These are phyloP conservation scores for Drymodes brunneopygia DNA, from an alignment of 2,113 vertebrate genomes.

Conservation along the genomic window DNA sequence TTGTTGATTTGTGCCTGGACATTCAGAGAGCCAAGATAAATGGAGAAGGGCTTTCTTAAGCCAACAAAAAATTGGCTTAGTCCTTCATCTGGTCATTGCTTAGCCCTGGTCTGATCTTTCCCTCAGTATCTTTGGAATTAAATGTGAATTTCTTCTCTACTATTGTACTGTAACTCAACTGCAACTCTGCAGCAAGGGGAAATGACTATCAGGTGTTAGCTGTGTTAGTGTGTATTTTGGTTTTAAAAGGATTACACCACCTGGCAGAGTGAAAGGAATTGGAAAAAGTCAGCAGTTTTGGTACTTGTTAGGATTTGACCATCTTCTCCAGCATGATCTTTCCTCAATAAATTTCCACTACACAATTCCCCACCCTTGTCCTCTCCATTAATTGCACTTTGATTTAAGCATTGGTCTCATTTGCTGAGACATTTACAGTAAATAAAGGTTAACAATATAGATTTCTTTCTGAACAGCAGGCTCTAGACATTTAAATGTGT, in stretches of 20 bases:
- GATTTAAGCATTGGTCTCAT: constrained; percentile 37
- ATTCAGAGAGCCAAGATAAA: background rate
- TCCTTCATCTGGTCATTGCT: background rate
- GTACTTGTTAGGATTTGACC: background rate
- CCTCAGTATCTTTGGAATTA: background rate
- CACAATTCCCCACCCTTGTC: background rate
- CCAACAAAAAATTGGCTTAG: background rate
- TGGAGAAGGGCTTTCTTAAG: background rate
- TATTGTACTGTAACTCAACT: background rate
- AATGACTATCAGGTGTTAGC: background rate
- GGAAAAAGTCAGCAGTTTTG: background rate
- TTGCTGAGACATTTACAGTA: constrained; percentile 46
- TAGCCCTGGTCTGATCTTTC: background rate
- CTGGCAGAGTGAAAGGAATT: background rate
- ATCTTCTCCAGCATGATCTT: background rate
- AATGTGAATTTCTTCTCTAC: background rate
- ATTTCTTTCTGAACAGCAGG: constrained; percentile 14
- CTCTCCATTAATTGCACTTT: constrained; percentile 19
- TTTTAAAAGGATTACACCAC: background rate
- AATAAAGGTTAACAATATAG: constrained; percentile 44
- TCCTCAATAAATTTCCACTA: background rate
- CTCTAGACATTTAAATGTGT: constrained; percentile 25
- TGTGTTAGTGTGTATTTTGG: background rate
- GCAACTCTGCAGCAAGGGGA: background rate
- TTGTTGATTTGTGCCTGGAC: background rate